Evolutionary conservation across 2,797 vertebrate species (phyloP).

Genomic region (Sphaeramia orbicularis): DNA sequence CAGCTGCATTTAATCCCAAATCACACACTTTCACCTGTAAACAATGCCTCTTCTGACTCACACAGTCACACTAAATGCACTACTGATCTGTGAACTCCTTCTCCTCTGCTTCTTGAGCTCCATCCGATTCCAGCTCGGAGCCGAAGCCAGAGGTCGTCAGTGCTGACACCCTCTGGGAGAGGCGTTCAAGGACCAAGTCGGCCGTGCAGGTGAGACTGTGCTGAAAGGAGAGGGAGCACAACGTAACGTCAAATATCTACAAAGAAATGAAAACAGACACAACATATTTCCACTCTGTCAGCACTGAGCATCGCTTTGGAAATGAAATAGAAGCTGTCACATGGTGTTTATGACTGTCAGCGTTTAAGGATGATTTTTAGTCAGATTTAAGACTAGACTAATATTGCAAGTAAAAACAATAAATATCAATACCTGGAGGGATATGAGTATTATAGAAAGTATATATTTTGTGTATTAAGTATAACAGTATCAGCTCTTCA

Average conservation of each 20-base stretch:
- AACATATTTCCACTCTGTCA: too few relatives aligned
- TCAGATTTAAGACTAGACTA: too few relatives aligned
- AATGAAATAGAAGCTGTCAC: not conserved
- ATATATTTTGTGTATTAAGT: too few relatives aligned
- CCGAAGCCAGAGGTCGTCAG: constrained; percentile 17
- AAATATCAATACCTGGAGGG: too few relatives aligned
- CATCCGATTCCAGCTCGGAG: constrained; percentile 46
- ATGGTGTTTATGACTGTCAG: too few relatives aligned
- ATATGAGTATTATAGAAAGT: too few relatives aligned
- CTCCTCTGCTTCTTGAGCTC: constrained; percentile 37
- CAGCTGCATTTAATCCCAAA: constrained; percentile 3
- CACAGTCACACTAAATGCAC: constrained; percentile 6
- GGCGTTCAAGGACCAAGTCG: constrained; percentile 79
- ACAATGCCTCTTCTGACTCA: constrained; percentile 18
- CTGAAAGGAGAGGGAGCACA: constrained; percentile 59
- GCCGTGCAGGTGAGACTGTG: constrained; percentile 82
- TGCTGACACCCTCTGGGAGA: constrained; percentile 67
- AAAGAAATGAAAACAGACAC: too few relatives aligned
- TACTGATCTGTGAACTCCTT: constrained; percentile 25
- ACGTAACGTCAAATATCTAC: not conserved
- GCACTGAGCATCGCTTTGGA: not conserved
- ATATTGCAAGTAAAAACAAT: too few relatives aligned
- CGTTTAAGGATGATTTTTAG: too few relatives aligned
- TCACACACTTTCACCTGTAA: constrained; percentile 14
- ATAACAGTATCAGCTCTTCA: too few relatives aligned